Conservation (phyloP, 2,113 vertebrate species). For the Nothocercus julius region DNA sequence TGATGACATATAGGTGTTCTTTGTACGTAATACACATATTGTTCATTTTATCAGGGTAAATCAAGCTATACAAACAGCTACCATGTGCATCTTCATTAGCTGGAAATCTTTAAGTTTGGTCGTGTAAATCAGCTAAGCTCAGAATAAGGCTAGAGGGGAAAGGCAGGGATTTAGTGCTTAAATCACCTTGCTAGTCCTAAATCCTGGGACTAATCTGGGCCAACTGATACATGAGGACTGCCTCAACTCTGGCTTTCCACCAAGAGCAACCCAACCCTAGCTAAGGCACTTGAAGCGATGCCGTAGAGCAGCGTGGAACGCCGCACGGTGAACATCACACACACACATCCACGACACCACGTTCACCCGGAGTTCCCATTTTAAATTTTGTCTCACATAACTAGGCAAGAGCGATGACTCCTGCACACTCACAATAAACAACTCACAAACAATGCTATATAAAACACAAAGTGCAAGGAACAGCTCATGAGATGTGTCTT, state of each 20-base stretch:
- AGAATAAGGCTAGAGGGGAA: conserved; percentile 48
- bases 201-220: conserved; percentile 55
- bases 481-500: fast-evolving
- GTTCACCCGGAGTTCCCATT: not conserved
- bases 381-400: not conserved
- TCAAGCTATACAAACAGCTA: not conserved
- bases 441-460: not conserved
- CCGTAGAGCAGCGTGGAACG: not conserved
- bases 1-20: not conserved
- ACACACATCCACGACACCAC: not conserved
- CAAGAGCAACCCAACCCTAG: not conserved
- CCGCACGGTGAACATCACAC: not conserved
- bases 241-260: conserved; percentile 19
- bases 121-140: conserved; percentile 44
- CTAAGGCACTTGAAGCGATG: not conserved
- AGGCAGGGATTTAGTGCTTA: conserved; percentile 64
- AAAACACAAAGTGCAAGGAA: not conserved
- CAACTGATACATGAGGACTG: conserved; percentile 8
- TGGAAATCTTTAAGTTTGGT: conserved; percentile 46
- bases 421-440: not conserved
- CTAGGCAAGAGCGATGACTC: not conserved
- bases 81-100: conserved; percentile 21
- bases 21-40: not conserved
- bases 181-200: conserved; percentile 51
- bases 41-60: not conserved